These are phyloP conservation scores for Argyra leucocephala DNA, from an alignment of 2,888 invertebrate genomes.

Conservation along the genomic window DNA sequence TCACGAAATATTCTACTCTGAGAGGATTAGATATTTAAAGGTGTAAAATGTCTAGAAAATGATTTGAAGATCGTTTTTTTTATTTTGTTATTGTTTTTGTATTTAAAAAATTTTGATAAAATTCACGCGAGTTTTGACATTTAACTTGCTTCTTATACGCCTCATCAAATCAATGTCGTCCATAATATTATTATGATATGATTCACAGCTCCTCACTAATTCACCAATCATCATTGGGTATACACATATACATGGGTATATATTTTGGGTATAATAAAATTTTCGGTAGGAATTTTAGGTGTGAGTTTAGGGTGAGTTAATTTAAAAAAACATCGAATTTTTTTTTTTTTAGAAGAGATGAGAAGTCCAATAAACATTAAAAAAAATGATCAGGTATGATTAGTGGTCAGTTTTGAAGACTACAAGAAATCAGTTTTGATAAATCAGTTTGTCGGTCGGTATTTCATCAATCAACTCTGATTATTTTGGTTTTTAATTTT, in stretches of 20 bases:
- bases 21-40: constrained; percentile 2
- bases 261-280: background rate
- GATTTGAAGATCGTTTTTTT: background rate
- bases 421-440: too few species aligned
- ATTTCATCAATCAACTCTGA: background rate
- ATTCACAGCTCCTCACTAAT: too few species aligned
- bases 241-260: background rate
- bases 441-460: background rate
- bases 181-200: background rate
- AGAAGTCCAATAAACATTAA: background rate
- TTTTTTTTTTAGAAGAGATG: background rate
- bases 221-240: background rate
- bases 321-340: too few species aligned
- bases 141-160: background rate
- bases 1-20: too few species aligned
- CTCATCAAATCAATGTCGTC: too few species aligned
- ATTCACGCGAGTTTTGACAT: background rate
- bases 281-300: background rate
- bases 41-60: background rate
- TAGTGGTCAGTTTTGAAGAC: too few species aligned
- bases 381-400: background rate
- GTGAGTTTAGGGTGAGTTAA: too few species aligned
- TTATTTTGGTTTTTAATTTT: background rate
- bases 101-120: background rate
- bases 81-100: background rate